Evolutionary conservation across 2,113 vertebrate genomes (phyloP).

Genomic region (Paramormyrops kingsleyae): DNA sequence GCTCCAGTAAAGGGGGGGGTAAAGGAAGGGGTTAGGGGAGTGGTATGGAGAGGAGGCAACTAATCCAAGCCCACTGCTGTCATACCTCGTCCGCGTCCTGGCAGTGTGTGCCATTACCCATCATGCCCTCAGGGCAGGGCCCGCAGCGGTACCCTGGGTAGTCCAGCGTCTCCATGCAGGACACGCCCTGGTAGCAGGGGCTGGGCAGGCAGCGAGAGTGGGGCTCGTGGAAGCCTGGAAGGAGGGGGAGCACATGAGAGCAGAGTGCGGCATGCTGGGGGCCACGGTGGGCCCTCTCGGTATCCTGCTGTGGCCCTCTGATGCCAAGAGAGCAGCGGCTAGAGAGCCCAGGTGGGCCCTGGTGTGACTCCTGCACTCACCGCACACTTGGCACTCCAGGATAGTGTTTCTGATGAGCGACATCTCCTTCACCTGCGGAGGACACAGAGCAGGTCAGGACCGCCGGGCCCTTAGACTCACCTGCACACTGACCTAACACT

Average conservation of each 20-base stretch:
- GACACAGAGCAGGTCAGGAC: background rate
- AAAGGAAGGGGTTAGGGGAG: background rate
- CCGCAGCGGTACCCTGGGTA: conserved; percentile 77
- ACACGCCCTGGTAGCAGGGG: conserved; percentile 70
- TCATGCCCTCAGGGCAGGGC: conserved; percentile 67
- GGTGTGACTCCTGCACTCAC: conserved; percentile 52
- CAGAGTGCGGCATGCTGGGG: background rate
- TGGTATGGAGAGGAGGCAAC: background rate
- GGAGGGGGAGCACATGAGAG: background rate
- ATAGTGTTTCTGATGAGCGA: conserved; percentile 83
- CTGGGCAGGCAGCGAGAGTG: conserved; percentile 74
- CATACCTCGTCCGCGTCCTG: conserved; percentile 71
- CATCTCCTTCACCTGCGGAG: conserved; percentile 76
- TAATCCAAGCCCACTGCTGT: background rate
- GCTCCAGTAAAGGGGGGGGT: background rate
- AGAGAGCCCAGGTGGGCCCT: background rate
- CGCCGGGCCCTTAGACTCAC: background rate
- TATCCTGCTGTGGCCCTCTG: background rate
- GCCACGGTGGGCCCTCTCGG: background rate
- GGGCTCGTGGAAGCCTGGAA: conserved; percentile 75
- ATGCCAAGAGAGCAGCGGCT: background rate
- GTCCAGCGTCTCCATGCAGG: conserved; percentile 74
- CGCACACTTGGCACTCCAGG: conserved; percentile 84
- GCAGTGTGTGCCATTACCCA: conserved; percentile 74
- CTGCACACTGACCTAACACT: background rate